Evolutionary conservation across 2,888 invertebrate species (phyloP).

Genomic region (Tuberolachnus salignus): DNA sequence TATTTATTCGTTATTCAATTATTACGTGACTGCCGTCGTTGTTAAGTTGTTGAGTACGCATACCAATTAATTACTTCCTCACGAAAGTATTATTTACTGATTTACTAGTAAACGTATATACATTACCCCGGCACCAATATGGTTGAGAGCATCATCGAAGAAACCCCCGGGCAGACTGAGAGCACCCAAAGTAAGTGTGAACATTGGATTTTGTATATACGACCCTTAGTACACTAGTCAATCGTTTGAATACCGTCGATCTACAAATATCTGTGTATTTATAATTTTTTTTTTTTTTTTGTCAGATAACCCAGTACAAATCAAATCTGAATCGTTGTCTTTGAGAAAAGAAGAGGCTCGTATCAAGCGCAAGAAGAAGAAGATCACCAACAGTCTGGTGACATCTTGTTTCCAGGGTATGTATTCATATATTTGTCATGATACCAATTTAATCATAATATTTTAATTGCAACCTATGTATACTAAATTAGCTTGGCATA

Average conservation of each 20-base stretch:
- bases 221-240: background rate
- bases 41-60: background rate
- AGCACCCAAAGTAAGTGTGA: constrained; percentile 62
- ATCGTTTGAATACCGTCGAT: background rate
- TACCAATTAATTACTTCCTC: background rate
- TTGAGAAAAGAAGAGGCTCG: constrained; percentile 80
- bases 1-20: constrained; percentile 50
- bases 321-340: constrained; percentile 43
- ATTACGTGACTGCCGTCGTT: background rate
- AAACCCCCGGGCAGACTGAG: constrained; percentile 64
- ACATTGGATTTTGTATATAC: too few relatives aligned
- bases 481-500: background rate
- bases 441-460: background rate
- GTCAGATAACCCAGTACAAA: constrained; percentile 6
- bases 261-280: background rate
- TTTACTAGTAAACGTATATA: background rate
- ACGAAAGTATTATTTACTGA: constrained; percentile 21
- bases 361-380: constrained; percentile 86
- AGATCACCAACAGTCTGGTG: constrained; percentile 85
- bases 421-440: background rate
- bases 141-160: constrained; percentile 74
- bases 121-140: constrained; percentile 63
- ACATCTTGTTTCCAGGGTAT: constrained; percentile 87
- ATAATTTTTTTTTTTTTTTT: constrained; percentile 1
- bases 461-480: too few relatives aligned